These are phyloP conservation scores for Drosophila nikananu DNA, from an alignment of 1,140 invertebrate species.

Conservation along the genomic window DNA sequence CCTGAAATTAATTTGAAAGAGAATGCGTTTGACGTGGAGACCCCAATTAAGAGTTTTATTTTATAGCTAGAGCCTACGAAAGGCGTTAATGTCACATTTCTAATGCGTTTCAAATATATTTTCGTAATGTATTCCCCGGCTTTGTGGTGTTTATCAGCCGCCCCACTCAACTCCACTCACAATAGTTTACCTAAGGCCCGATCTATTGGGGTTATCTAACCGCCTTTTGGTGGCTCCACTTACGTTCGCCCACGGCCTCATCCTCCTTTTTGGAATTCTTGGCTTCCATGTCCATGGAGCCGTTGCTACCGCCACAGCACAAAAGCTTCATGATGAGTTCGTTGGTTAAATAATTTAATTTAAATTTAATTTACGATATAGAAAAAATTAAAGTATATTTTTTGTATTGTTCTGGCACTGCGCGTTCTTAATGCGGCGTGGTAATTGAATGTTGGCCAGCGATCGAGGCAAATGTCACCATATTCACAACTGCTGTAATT, in stretches of 20 bases:
- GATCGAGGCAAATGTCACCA: conserved; percentile 47
- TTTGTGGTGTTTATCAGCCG: conserved; percentile 5
- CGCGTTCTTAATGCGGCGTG: conserved; percentile 59
- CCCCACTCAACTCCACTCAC: neutral
- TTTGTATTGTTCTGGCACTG: conserved; percentile 17
- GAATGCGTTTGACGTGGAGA: neutral
- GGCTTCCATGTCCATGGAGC: conserved; percentile 36
- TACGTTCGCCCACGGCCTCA: conserved; percentile 46
- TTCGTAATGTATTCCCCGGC: neutral
- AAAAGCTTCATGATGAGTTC: conserved; percentile 34
- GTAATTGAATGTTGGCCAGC: conserved; percentile 40
- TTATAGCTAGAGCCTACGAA: too few species aligned
- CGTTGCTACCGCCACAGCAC: conserved; percentile 39
- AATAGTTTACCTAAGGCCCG: conserved; percentile 20
- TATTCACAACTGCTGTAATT: conserved; percentile 53
- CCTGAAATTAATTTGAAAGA: neutral
- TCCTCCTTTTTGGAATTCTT: conserved; percentile 43
- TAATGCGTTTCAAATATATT: conserved; percentile 3
- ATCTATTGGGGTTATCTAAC: conserved; percentile 27
- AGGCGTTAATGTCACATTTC: neutral
- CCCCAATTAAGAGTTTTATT: neutral
- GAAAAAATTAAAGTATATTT: neutral
- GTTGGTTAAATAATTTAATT: neutral
- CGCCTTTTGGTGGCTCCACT: conserved; percentile 17
- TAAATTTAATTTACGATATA: neutral